Evolutionary conservation across 1,140 invertebrate genomes (phyloP), one percentile per base, ranked within the genome.

Genomic region (Drosophila busckii): DNA sequence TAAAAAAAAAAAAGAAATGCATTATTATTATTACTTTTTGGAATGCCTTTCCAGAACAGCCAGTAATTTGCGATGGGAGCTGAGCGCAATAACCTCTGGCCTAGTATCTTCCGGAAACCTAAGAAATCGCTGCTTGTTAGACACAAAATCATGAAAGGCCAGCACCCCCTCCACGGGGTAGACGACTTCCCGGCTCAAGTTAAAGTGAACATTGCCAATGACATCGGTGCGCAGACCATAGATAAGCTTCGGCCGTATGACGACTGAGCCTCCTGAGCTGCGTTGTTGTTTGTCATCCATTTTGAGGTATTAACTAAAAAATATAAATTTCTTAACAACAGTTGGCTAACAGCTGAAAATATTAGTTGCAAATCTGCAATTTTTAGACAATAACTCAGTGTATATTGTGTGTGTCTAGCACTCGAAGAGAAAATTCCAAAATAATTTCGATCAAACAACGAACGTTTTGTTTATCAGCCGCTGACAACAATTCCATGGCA

Each of bases 111-210:
- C 84, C 0, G 71, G 76, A 9, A 87, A 70, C n/a, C 17, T 84
- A 52, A 80, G 91, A 88, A 69, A 90, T 63, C 61, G 89, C 80
- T 54, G 89, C 44, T 58, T 91, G 64, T 90, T 87, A 4, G 66
- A 56, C 50, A 89, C 69, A 48, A 61, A 89, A 76, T 93, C 90
- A 45, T 93, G 91, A 26, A 92, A 67, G 0, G 89, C 87, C 16
- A 93, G 56, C 4, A 91, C 89, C 48, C 89, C 89, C 29, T 92
- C 91, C 22, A 91, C 90, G 0, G 91, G 90, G 85, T 92, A 93
- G 9, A 93, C 78, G 37, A 93, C 84, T 61, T 93, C 91, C 32
- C 90, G 87, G 59, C 91, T 90, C 4, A 88, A 88, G 22, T 92
- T 85, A 48, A 90, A 93, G 54, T 92, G 89, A 0, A 88, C 90